phyloP scores from a whole-genome alignment of 2,113 vertebrate species.

The Phalacrocorax carbo region DNA sequence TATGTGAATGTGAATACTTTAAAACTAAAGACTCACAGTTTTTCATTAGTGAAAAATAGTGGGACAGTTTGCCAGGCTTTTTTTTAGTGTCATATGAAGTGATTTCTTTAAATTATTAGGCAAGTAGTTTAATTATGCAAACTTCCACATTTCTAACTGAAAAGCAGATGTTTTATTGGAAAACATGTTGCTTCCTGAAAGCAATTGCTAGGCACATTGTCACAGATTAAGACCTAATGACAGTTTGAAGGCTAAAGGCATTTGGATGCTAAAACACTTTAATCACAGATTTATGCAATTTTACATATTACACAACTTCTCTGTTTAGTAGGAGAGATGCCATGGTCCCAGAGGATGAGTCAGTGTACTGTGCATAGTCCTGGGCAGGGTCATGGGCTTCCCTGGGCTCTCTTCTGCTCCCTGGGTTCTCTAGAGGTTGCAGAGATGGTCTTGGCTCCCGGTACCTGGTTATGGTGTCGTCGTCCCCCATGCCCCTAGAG shows the following conservation, averaged over 20 bases:
- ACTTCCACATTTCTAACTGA: not conserved
- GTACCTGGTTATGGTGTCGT: not conserved
- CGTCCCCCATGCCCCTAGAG: not conserved
- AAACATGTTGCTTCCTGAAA: not conserved
- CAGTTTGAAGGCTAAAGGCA: not conserved
- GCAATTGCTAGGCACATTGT: not conserved
- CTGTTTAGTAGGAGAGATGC: not conserved
- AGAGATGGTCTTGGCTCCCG: not conserved
- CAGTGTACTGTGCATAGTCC: not conserved
- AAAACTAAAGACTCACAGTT: not conserved
- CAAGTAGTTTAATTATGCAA: slow-evolving; percentile 47
- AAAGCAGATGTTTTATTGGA: slow-evolving; percentile 7
- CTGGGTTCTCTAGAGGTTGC: not conserved
- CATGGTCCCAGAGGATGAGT: not conserved
- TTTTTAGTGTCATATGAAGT: not conserved
- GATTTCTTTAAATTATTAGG: slow-evolving; percentile 62
- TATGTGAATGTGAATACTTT: not conserved
- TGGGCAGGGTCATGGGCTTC: not conserved
- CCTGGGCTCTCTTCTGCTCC: not conserved
- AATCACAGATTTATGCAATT: not conserved
- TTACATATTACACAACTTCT: not conserved
- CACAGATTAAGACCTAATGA: not conserved
- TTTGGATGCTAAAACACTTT: not conserved
- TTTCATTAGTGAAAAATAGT: not conserved
- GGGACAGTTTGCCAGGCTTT: not conserved